A percentile compares a stretch with the other conserved stretches of the same genome.
Evolutionary conservation across 2,113 vertebrate species (phyloP).

Genomic region (Hyla sarda): DNA sequence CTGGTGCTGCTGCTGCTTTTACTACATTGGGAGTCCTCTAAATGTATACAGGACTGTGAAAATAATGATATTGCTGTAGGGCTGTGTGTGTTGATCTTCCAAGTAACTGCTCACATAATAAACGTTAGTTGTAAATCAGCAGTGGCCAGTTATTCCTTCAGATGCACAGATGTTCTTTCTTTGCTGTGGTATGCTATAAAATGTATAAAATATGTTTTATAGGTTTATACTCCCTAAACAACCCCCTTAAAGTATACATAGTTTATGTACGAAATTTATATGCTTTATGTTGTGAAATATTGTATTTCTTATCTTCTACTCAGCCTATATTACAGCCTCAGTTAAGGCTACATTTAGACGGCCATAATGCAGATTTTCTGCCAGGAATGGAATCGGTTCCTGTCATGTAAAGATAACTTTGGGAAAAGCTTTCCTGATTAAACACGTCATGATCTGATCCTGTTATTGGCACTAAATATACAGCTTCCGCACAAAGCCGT

Average conservation of each 20-base stretch:
- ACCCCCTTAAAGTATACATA: neutral
- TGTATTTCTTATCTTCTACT: neutral
- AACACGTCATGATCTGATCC: neutral
- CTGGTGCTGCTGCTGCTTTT: neutral
- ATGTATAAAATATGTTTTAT: neutral
- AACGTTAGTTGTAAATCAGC: neutral
- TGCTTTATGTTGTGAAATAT: neutral
- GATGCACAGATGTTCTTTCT: neutral
- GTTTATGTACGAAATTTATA: neutral
- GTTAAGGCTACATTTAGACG: neutral
- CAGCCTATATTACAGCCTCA: neutral
- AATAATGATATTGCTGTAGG: no score
- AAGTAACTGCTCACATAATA: neutral
- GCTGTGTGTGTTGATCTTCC: neutral
- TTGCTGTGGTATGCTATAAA: neutral
- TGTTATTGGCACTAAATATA: neutral
- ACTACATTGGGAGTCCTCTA: neutral
- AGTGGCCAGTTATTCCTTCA: neutral
- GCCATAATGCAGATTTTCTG: neutral
- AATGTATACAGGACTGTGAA: neutral
- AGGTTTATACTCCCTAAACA: neutral
- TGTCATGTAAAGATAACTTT: neutral
- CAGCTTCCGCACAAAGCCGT: neutral
- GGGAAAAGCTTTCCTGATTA: neutral
- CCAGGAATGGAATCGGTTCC: neutral